Percentiles rank a stretch among this genome's conserved stretches.
phyloP scores from a whole-genome alignment of 2,797 vertebrate species.

The Coluber constrictor region DNA sequence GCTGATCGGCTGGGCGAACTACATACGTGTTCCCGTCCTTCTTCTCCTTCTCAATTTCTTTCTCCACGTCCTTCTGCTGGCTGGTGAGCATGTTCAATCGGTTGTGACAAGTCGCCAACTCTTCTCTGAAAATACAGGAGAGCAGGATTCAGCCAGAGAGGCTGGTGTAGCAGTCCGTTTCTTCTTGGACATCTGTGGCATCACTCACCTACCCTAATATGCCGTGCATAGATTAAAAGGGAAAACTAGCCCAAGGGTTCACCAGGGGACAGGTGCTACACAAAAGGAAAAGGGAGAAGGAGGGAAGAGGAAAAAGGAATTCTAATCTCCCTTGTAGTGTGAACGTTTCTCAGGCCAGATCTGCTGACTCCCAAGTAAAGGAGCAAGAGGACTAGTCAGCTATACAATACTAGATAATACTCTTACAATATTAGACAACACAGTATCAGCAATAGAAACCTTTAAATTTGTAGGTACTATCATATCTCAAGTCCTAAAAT shows the following conservation, averaged over 20 bases:
- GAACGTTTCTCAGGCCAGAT: background rate
- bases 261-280: background rate
- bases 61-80: slow-evolving; percentile 71
- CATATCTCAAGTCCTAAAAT: too few species aligned
- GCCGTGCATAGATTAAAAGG: too few species aligned
- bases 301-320: background rate
- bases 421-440: too few species aligned
- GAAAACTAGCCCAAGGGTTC: too few species aligned
- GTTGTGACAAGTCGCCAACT: slow-evolving; percentile 72
- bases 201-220: background rate
- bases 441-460: too few species aligned
- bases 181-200: background rate
- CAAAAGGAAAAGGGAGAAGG: background rate
- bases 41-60: slow-evolving; percentile 68
- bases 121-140: slow-evolving; percentile 58
- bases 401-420: too few species aligned
- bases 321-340: background rate
- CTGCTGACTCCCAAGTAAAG: background rate
- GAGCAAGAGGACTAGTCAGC: too few species aligned
- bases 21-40: slow-evolving; percentile 75
- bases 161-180: background rate
- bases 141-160: background rate
- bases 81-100: slow-evolving; percentile 66
- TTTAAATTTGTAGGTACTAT: too few species aligned
- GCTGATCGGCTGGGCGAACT: slow-evolving; percentile 9